These are phyloP conservation scores for Microtus oregoni DNA, from an alignment of 2,113 vertebrate genomes.

Conservation along the genomic window DNA sequence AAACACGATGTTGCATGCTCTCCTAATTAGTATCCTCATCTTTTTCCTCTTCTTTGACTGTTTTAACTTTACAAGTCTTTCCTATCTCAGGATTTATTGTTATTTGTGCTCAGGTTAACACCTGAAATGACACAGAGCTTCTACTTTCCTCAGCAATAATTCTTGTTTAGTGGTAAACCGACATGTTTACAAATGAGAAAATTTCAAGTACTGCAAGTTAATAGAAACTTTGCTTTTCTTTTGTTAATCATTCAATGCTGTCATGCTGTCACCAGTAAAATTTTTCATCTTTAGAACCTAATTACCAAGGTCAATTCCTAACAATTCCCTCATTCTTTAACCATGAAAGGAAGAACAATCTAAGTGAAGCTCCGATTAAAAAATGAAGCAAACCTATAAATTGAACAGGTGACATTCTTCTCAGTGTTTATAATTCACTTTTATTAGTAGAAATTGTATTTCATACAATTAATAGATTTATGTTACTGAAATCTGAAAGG, in stretches of 20 bases:
- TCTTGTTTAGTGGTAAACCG: constrained; percentile 66
- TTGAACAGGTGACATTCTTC: constrained; percentile 49
- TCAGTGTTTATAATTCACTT: constrained; percentile 62
- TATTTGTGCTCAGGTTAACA: not conserved
- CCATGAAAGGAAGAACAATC: constrained; percentile 49
- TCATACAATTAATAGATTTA: constrained; percentile 46
- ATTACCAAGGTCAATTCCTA: constrained; percentile 72
- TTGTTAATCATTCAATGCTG: constrained; percentile 70
- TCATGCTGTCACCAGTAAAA: constrained; percentile 62
- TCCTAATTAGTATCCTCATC: not conserved
- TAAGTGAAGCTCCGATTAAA: constrained; percentile 64
- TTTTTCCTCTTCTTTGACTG: not conserved
- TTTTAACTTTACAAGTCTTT: not conserved
- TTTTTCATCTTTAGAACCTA: constrained; percentile 68
- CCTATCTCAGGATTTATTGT: not conserved
- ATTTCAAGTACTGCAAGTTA: constrained; percentile 47
- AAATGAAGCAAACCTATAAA: constrained; percentile 45
- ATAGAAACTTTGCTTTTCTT: constrained; percentile 62
- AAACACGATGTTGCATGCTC: not conserved
- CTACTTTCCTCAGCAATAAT: constrained; percentile 35
- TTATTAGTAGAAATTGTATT: constrained; percentile 43
- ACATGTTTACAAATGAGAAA: constrained; percentile 62
- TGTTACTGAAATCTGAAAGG: constrained; percentile 1
- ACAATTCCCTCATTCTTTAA: constrained; percentile 52
- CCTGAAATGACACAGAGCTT: not conserved